Evolutionary conservation across 2,113 vertebrate genomes (phyloP).

Genomic region (Chionis minor): DNA sequence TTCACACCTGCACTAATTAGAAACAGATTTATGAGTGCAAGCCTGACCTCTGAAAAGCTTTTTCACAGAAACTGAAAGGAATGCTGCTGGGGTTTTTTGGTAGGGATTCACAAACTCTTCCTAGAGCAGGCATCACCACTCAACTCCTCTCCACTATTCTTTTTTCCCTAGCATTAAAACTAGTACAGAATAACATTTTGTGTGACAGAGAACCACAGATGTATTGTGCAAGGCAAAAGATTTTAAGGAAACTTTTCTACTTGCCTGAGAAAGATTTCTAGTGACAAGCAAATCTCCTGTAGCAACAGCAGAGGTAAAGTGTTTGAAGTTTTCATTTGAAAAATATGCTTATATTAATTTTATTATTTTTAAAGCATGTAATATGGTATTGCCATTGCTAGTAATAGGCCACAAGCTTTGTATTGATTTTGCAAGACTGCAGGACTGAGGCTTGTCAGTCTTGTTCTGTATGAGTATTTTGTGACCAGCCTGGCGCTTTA

Average conservation of each 20-base stretch:
- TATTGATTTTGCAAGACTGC: not conserved
- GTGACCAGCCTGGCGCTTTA: not conserved
- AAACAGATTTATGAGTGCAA: not conserved
- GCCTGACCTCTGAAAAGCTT: not conserved
- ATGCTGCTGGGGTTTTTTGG: not conserved
- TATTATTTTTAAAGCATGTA: not conserved
- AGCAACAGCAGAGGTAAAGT: not conserved
- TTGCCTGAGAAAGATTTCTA: not conserved
- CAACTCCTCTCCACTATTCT: not conserved
- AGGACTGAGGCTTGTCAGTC: not conserved
- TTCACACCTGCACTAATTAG: not conserved
- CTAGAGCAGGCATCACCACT: not conserved
- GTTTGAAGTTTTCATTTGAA: not conserved
- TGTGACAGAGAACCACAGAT: not conserved
- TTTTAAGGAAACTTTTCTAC: not conserved
- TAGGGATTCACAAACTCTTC: not conserved
- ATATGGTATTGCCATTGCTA: not conserved
- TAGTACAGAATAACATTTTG: not conserved
- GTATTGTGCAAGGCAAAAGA: not conserved
- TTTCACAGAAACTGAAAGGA: not conserved
- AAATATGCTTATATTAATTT: not conserved
- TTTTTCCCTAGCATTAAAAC: not conserved
- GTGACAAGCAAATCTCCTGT: not conserved
- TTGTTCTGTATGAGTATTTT: not conserved
- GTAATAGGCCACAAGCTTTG: not conserved